Percentiles rank a stretch among this genome's conserved stretches.
Conservation (phyloP, 2,113 vertebrate genomes). For the Panthera tigris region DNA sequence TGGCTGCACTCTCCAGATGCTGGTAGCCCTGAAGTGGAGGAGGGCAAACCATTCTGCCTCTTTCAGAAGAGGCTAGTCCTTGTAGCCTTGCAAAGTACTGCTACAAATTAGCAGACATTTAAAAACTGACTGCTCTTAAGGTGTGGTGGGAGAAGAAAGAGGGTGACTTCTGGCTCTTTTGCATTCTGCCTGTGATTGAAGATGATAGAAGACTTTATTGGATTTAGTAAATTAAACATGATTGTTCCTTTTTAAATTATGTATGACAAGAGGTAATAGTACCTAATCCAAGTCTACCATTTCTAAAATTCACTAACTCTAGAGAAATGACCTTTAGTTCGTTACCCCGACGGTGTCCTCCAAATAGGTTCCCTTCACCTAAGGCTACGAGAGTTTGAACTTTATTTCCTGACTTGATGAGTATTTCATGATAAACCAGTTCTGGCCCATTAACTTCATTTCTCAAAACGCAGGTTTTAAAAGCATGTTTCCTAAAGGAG, state of each 20-base stretch:
- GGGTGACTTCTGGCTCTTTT: not conserved
- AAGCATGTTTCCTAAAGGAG: slow-evolving; percentile 62
- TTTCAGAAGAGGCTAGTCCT: not conserved
- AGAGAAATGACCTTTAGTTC: slow-evolving; percentile 39
- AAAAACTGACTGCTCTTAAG: not conserved
- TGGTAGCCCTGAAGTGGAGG: not conserved
- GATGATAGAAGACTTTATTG: not conserved
- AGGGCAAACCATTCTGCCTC: not conserved
- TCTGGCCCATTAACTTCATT: slow-evolving; percentile 77
- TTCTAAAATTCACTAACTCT: not conserved
- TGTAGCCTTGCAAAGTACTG: not conserved
- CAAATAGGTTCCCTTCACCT: not conserved
- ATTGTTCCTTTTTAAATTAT: slow-evolving; percentile 1
- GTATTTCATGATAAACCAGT: slow-evolving; percentile 69
- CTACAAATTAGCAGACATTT: not conserved
- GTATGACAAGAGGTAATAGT: not conserved
- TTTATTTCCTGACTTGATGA: slow-evolving; percentile 72
- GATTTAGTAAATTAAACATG: not conserved
- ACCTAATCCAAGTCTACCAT: not conserved
- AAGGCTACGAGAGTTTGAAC: slow-evolving; percentile 56
- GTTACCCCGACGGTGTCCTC: not conserved
- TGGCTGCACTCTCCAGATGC: not conserved
- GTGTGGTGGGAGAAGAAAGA: not conserved
- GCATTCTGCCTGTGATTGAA: not conserved
- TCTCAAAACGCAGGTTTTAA: slow-evolving; percentile 66